Evolutionary conservation across 2,113 vertebrate species (phyloP), one percentile per base, ranked within the genome.

Genomic region (Thamnaconus septentrionalis): DNA sequence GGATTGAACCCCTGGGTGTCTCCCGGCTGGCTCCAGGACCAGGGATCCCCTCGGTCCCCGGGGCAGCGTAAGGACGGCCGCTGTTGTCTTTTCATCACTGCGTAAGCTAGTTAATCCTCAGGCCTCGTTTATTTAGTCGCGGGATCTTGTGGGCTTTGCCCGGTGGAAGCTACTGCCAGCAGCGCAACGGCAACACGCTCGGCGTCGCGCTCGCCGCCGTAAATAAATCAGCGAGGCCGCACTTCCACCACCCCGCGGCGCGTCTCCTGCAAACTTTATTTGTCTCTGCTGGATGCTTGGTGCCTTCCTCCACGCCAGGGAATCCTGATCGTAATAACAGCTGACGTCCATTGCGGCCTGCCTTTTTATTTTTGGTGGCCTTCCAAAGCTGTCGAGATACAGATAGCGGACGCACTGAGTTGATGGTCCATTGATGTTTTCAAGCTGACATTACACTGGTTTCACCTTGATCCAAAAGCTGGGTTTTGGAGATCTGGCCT

Each of bases 41-140:
- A 60, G 65, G 75, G 64, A 66, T 70, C 59, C 67, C 64, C 57
- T 55, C 59, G 50, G 66, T 79, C 73, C 75, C 58, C 7, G 8
- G 66, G 80, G 78, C 75, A 61, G 69, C 5, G 49, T 58, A 69
- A 68, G 73, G 67, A 73, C 59, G 53, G 56, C 69, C 60, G 46
- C 80, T 91, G 87, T 91, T 91, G 86, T 88, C 85, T 90, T 91
- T 91, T 90, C 88, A 90, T 91, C 84, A 88, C 79, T 67, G 65
- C 41, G 61, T 83, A 81, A 90, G 68, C 85, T 64, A 51, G 46
- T 72, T 87, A 85, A 91, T 88, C 85, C 81, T 11, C 66, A 4
- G 5, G 71, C 69, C 81, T 74, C 7, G 66, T 88, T 86, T 89
- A 85, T 89, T 88, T 86, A 75, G 75, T 85, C 57, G 71, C 75